Conservation (phyloP, 1,140 invertebrate genomes). For the Matsumurasca onukii region DNA sequence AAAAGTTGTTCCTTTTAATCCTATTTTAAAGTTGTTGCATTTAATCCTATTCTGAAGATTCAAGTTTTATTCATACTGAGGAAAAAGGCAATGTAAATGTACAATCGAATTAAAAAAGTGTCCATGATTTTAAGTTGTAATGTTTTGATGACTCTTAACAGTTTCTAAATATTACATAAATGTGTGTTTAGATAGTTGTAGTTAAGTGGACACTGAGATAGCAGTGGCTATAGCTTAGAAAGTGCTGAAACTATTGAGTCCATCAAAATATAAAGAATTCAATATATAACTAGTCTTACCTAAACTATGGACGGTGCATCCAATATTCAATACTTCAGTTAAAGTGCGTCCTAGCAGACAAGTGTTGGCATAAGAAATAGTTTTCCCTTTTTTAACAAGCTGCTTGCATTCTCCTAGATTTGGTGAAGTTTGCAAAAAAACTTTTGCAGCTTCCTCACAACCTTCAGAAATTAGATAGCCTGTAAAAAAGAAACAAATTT, state of each 20-base stretch:
- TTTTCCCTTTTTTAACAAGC: neutral
- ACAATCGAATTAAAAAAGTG: too few species aligned
- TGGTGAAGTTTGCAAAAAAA: conserved; percentile 10
- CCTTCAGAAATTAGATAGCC: conserved; percentile 5
- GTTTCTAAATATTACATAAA: neutral
- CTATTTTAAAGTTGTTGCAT: too few species aligned
- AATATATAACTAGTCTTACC: neutral
- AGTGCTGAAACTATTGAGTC: neutral
- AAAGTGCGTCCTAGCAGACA: neutral
- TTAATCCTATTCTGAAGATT: too few species aligned
- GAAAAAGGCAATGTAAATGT: too few species aligned
- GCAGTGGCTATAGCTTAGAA: neutral
- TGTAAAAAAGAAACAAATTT: too few species aligned
- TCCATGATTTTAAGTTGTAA: too few species aligned
- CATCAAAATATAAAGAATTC: neutral
- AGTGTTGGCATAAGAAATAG: neutral
- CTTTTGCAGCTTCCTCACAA: conserved; percentile 1
- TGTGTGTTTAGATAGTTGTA: neutral
- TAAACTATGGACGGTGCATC: conserved; percentile 11
- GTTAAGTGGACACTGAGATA: neutral
- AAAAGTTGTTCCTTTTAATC: too few species aligned
- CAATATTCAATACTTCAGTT: conserved; percentile 4
- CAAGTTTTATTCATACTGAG: too few species aligned
- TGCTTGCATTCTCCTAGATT: conserved; percentile 6
- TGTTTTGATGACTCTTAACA: too few species aligned